These are phyloP conservation scores for Corapipo altera DNA, from an alignment of 2,113 vertebrate species.

Conservation along the genomic window DNA sequence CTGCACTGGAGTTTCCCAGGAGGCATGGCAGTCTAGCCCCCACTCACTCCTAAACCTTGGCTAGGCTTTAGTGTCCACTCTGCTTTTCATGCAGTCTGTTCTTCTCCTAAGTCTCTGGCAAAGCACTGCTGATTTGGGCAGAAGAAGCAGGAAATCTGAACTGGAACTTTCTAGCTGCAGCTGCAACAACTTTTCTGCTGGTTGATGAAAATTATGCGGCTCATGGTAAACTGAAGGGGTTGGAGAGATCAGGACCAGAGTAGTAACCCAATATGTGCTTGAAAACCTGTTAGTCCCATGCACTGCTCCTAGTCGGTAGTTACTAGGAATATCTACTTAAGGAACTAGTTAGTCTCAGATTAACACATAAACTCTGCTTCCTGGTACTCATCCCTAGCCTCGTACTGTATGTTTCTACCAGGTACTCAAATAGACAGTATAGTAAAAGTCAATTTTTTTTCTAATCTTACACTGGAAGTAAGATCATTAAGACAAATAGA, in stretches of 20 bases:
- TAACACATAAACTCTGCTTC: neutral
- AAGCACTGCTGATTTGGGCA: neutral
- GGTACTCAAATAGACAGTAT: neutral
- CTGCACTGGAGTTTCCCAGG: neutral
- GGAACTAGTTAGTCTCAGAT: neutral
- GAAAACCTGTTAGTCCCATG: neutral
- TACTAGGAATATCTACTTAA: neutral
- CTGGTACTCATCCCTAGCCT: neutral
- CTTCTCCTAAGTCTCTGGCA: neutral
- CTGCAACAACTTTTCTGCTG: neutral
- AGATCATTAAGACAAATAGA: neutral
- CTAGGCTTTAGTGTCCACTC: neutral
- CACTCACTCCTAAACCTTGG: accelerated
- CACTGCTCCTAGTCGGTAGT: neutral
- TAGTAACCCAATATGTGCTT: neutral
- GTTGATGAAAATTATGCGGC: neutral
- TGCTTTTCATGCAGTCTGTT: neutral
- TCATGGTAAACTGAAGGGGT: neutral
- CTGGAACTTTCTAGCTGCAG: neutral
- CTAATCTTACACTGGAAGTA: neutral
- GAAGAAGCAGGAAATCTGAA: neutral
- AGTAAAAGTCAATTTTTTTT: neutral
- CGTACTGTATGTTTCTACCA: neutral
- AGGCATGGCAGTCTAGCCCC: neutral
- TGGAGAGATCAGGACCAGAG: neutral